Evolutionary conservation across 1,140 invertebrate species (phyloP), one percentile per base, ranked within the genome.

Genomic region (Aricia agestis): DNA sequence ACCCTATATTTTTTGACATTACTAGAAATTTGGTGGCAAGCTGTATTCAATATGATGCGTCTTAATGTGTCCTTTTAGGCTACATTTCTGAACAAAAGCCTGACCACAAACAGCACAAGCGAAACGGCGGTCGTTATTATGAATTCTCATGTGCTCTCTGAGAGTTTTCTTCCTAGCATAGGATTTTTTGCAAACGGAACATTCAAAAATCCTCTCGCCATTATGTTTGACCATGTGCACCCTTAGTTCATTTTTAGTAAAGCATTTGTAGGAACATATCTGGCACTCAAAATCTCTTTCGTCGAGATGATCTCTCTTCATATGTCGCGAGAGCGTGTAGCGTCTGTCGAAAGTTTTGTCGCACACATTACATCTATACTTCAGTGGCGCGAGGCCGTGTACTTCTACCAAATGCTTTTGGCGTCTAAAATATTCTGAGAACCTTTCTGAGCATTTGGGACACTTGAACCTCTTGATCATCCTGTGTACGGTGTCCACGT

Each of bases 111-210:
- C 81, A 15, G 84, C 83, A 74, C 93, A 93, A 13, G 83, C 80
- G 45, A 92, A 92, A 25, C 92, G 82, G 74, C 92, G 91, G 7
- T 93, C 88, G 68, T 93, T 92, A 71, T 90, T 92, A 75, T 95
- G 94, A 63, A 94, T 95, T 73, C 94, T 93, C 76, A 95, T 93
- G 79, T 96, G 95, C 66, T 95, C 93, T 68, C 94, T 93, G 85
- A 96, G 93, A 41, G 94, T 95, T 77, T 95, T 94, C 78, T 95
- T 94, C 58, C 95, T 91, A 0, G 93, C 94, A 80, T 94, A 95
- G 2, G 92, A 85, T 70, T 94, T 93, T 36, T 93, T 90, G 78
- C 94, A 95, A 2, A 93, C 89, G 4, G 87, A 79, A 76, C 93
- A 94, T 25, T 92, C 87, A 69, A 92, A 93, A 9, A 93, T 90